Conservation (phyloP, 2,113 vertebrate species). For the Phocoena phocoena region DNA sequence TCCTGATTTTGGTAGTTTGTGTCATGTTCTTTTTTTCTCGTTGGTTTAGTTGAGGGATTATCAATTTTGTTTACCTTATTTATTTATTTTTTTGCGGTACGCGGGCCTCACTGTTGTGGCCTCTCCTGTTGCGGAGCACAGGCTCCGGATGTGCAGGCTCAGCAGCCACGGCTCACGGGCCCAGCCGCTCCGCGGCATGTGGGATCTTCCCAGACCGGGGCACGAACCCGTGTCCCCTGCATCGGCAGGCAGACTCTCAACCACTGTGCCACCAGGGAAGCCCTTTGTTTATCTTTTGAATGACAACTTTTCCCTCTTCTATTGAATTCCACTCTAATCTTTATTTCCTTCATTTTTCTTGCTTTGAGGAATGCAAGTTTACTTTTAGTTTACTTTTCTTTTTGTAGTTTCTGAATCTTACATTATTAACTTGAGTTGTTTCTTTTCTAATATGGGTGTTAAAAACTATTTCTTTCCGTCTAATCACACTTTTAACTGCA, state of each 20-base stretch:
- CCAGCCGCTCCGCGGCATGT: too few relatives aligned
- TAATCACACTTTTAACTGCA: background rate
- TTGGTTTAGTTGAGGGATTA: background rate
- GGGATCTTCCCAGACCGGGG: too few relatives aligned
- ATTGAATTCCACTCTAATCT: background rate
- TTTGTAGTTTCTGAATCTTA: background rate
- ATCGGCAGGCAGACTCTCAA: too few relatives aligned
- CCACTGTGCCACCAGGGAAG: too few relatives aligned
- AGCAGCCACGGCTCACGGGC: too few relatives aligned
- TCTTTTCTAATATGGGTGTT: background rate
- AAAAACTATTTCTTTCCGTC: background rate
- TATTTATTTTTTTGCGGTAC: too few relatives aligned
- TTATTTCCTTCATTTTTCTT: background rate
- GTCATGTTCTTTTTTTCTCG: background rate
- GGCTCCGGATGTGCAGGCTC: too few relatives aligned
- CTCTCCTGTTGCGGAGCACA: too few relatives aligned
- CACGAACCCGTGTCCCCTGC: too few relatives aligned
- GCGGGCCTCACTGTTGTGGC: too few relatives aligned
- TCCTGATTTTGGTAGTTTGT: background rate
- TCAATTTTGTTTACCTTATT: background rate
- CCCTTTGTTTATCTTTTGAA: background rate
- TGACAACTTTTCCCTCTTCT: background rate
- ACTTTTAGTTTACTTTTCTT: background rate
- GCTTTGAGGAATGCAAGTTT: background rate
- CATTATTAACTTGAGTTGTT: background rate